Conservation (phyloP, 1,140 invertebrate genomes). For the Drosophila takahashii region DNA sequence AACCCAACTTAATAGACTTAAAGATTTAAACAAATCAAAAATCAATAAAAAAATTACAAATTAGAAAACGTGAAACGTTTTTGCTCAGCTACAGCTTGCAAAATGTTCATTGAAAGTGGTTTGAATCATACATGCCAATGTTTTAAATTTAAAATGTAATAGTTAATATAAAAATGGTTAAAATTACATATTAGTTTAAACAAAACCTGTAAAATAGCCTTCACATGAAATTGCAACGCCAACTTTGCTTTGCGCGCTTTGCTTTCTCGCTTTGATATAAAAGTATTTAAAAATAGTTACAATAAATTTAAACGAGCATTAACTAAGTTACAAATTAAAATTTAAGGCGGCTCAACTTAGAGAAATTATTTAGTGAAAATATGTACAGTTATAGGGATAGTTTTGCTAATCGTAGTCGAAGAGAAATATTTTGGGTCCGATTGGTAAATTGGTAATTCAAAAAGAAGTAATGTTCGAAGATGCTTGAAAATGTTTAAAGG, state of each 20-base stretch:
- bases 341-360: conserved; percentile 46
- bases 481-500: conserved; percentile 14
- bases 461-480: conserved; percentile 15
- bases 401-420: conserved; percentile 20
- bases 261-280: conserved; percentile 62
- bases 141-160: conserved; percentile 32
- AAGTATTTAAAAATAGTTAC: conserved; percentile 53
- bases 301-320: conserved; percentile 54
- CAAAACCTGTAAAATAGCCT: conserved; percentile 84
- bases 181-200: conserved; percentile 76
- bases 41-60: conserved; percentile 75
- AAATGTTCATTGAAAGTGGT: conserved; percentile 39
- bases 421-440: conserved; percentile 22
- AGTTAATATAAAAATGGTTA: conserved; percentile 58
- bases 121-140: conserved; percentile 40
- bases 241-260: conserved; percentile 58
- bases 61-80: conserved; percentile 61
- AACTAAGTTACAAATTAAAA: conserved; percentile 61
- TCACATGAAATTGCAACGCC: conserved; percentile 71
- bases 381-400: conserved; percentile 52
- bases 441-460: conserved; percentile 13
- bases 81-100: conserved; percentile 18
- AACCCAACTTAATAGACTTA: conserved; percentile 75
- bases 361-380: conserved; percentile 40
- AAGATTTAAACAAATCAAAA: conserved; percentile 61